Base-by-base conservation (phyloP, 2,888 invertebrate genomes). In the Lasius fuliginosus region DNA sequence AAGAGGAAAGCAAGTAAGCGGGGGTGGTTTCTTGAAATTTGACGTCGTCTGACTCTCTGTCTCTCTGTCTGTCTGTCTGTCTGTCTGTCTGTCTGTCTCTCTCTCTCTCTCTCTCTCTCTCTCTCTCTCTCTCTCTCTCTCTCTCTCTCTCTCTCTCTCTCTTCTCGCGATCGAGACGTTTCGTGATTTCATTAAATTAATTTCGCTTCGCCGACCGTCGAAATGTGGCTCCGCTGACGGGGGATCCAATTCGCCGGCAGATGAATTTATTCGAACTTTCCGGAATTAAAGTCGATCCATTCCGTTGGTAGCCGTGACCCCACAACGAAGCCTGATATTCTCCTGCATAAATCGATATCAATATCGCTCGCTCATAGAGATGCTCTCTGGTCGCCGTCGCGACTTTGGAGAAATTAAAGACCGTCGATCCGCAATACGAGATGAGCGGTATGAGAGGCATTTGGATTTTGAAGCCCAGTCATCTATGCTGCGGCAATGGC, bases 401-500 rank as follows among this genome's bases (percentile, higher is more conserved):
- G 73, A 81, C 68, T 18, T 79, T 93, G 75, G 86, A 89, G 56
- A 91, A 91, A 69, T 85, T 94, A 68, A 93, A 93, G 77, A 85
- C 85, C 11, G 36, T 91, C 68, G 94, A 94, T 89, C 87, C 93
- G 9, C 94, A 94, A 60, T 94, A 92, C 87, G 91, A 92, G 30
- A 74, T 94, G 64, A 98, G 98, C 95, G 98, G 98, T 0, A 96
- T 96, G 88, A 96, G 97, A 92, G 98, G 98, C 95, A 96, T 98
- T 89, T 99, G 98, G 98, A 98, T 99, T 86, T 96, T 99, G 64
- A 99, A 99, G 94, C 98, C 98, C 0, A 97, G 97, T 2, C 97
- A 97, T 92, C 97, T 97, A 88, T 98, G 97, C 46, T 96, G 98
- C 91, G 98, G 98, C 0, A 96, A 97, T 93, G 98, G 98, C 4